These are phyloP conservation scores for Polydrusus tereticollis DNA, from an alignment of 2,888 invertebrate species.

Conservation along the genomic window DNA sequence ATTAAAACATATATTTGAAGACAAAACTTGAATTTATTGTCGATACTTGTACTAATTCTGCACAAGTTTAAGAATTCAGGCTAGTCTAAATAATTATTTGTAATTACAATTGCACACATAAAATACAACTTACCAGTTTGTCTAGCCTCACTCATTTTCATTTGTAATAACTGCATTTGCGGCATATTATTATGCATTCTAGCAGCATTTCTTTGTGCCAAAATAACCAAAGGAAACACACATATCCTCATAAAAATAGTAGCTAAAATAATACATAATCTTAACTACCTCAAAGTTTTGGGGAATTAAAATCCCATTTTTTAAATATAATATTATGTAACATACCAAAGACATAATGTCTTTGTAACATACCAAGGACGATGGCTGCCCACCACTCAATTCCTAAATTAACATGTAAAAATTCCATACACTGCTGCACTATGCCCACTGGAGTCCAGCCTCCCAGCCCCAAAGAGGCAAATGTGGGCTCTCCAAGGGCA, in stretches of 20 bases:
- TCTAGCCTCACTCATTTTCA: constrained; percentile 89
- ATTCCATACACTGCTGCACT: constrained; percentile 85
- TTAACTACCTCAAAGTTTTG: neutral
- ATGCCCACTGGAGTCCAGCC: constrained; percentile 87
- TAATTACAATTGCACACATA: too few species aligned
- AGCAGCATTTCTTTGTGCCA: constrained; percentile 84
- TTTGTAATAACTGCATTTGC: constrained; percentile 84
- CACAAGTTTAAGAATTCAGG: too few species aligned
- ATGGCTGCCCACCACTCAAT: constrained; percentile 97
- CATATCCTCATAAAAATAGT: constrained; percentile 81
- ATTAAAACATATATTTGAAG: too few species aligned
- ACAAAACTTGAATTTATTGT: too few species aligned
- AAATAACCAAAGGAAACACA: constrained; percentile 89
- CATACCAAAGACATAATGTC: too few species aligned
- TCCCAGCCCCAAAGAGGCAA: constrained; percentile 86
- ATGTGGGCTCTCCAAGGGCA: constrained; percentile 78
- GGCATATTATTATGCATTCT: constrained; percentile 89
- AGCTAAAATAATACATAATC: constrained; percentile 66
- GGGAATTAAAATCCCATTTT: neutral
- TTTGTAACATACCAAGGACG: constrained; percentile 75
- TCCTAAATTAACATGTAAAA: constrained; percentile 82
- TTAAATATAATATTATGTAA: neutral
- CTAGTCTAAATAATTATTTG: too few species aligned
- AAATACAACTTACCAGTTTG: constrained; percentile 74
- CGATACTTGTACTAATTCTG: too few species aligned